Evolutionary conservation across 2,888 invertebrate genomes (phyloP).

Genomic region (Dione vanillae): DNA sequence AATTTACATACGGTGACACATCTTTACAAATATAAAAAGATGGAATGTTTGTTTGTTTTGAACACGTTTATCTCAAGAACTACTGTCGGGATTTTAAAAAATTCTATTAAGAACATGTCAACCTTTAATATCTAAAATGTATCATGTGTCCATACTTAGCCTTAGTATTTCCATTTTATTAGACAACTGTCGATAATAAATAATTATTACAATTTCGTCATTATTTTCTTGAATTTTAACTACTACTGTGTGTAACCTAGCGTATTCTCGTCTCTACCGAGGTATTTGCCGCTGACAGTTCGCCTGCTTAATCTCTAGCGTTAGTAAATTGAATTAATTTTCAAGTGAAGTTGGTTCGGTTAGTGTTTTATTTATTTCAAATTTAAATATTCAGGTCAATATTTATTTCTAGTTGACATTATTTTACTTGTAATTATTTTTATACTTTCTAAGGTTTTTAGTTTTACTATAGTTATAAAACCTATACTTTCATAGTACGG

Average conservation of each 20-base stretch:
- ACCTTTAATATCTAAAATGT: too few species aligned
- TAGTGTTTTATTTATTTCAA: constrained; percentile 31
- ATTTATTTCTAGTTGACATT: not conserved
- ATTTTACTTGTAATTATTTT: not conserved
- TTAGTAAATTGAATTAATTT: constrained; percentile 44
- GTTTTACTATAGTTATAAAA: too few species aligned
- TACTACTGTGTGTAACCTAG: constrained; percentile 31
- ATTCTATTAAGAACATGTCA: too few species aligned
- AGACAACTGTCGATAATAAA: too few species aligned
- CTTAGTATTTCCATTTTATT: too few species aligned
- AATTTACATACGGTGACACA: too few species aligned
- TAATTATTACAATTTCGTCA: not conserved
- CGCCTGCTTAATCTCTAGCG: constrained; percentile 30
- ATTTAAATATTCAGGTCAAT: constrained; percentile 18
- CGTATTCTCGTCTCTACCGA: constrained; percentile 33
- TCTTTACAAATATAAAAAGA: too few species aligned
- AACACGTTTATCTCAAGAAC: too few species aligned
- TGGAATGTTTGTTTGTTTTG: too few species aligned
- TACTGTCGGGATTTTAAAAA: too few species aligned
- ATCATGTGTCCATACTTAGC: too few species aligned
- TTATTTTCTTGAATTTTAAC: constrained; percentile 7
- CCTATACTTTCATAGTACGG: too few species aligned
- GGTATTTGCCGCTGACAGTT: constrained; percentile 43
- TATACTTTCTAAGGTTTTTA: not conserved
- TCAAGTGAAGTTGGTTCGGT: constrained; percentile 34